These are phyloP conservation scores for Caloenas nicobarica DNA, from an alignment of 2,113 vertebrate species.

Conservation along the genomic window DNA sequence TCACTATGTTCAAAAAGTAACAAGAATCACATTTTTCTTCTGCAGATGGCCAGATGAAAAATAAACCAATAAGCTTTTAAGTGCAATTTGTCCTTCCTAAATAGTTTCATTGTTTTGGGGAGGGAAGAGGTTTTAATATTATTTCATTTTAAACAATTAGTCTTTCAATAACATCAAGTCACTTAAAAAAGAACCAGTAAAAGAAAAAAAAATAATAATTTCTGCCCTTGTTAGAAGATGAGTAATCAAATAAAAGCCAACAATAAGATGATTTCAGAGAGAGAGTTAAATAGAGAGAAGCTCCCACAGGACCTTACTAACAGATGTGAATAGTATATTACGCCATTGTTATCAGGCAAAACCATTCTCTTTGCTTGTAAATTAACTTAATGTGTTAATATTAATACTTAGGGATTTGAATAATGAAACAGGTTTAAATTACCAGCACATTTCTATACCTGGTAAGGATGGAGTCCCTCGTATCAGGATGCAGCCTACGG, in stretches of 20 bases:
- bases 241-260: conserved; percentile 14
- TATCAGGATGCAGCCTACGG: not conserved
- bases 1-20: not conserved
- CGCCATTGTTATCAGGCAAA: not conserved
- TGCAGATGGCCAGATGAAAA: not conserved
- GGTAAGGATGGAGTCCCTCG: not conserved
- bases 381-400: conserved; percentile 14
- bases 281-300: not conserved
- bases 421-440: conserved; percentile 39
- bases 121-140: not conserved
- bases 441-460: not conserved
- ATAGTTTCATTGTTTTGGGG: not conserved
- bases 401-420: conserved; percentile 18
- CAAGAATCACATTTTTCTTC: not conserved
- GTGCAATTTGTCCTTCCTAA: not conserved
- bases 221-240: not conserved
- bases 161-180: not conserved
- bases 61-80: not conserved
- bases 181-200: not conserved
- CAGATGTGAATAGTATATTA: conserved; percentile 11
- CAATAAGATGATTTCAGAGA: not conserved
- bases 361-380: conserved; percentile 18
- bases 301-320: conserved; percentile 7
- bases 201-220: not conserved
- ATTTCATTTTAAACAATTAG: not conserved